Evolutionary conservation across 2,888 invertebrate genomes (phyloP).

Genomic region (Corythucha ciliata): DNA sequence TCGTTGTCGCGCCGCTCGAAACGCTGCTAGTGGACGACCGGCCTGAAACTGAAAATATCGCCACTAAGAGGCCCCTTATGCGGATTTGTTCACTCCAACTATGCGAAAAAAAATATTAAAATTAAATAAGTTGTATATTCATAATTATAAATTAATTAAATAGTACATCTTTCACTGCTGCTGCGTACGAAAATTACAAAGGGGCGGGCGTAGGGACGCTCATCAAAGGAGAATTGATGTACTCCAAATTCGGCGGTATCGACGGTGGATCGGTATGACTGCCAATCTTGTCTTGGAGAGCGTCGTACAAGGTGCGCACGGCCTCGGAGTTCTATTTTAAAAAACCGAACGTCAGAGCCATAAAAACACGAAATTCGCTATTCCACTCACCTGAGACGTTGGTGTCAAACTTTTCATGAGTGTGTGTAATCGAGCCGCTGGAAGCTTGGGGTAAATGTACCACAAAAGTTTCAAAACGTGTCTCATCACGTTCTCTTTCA

Average conservation of each 20-base stretch:
- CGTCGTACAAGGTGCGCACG: slow-evolving; percentile 68
- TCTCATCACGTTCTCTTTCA: slow-evolving; percentile 81
- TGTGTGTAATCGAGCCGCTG: slow-evolving; percentile 65
- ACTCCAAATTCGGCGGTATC: slow-evolving; percentile 55
- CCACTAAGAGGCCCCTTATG: too few relatives aligned
- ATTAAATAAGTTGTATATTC: too few relatives aligned
- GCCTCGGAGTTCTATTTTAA: slow-evolving; percentile 65
- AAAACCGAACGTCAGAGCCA: not conserved
- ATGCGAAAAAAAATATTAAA: too few relatives aligned
- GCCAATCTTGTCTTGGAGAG: slow-evolving; percentile 68
- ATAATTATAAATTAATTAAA: too few relatives aligned
- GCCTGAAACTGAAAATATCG: too few relatives aligned
- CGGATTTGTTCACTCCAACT: too few relatives aligned
- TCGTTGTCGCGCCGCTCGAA: too few relatives aligned
- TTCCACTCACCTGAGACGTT: slow-evolving; percentile 42
- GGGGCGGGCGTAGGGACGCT: slow-evolving; percentile 75
- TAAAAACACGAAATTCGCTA: not conserved
- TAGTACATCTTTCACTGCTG: too few relatives aligned
- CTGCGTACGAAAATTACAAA: too few relatives aligned
- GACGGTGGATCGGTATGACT: slow-evolving; percentile 55
- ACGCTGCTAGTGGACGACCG: too few relatives aligned
- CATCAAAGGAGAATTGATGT: slow-evolving; percentile 73
- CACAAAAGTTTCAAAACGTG: slow-evolving; percentile 84
- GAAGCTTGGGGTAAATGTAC: slow-evolving; percentile 81
- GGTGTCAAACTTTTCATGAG: slow-evolving; percentile 69